Percentiles rank a stretch among this genome's conserved stretches.
These are phyloP conservation scores for Liparis tanakae DNA, from an alignment of 2,797 vertebrate genomes.

Conservation along the genomic window DNA sequence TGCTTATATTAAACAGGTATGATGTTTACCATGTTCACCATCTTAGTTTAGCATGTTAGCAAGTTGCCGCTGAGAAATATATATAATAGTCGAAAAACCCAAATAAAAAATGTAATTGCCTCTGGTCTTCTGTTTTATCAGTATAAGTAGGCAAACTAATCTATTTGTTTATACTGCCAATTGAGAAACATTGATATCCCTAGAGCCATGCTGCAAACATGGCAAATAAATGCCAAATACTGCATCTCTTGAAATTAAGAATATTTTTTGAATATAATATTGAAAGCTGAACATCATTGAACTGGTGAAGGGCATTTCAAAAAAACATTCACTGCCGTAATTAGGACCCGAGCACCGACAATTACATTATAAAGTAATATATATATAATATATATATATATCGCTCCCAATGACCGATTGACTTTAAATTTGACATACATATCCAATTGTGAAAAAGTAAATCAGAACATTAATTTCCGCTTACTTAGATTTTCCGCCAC, in stretches of 20 bases:
- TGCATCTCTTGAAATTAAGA: constrained; percentile 9
- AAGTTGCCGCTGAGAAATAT: not conserved
- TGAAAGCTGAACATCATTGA: not conserved
- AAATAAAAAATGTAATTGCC: not conserved
- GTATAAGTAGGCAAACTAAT: not conserved
- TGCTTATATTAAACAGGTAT: not conserved
- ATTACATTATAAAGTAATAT: too few relatives aligned
- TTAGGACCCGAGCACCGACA: too few relatives aligned
- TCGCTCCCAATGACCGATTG: too few relatives aligned
- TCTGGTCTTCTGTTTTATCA: not conserved
- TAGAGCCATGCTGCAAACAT: not conserved
- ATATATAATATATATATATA: too few relatives aligned
- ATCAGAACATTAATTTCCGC: too few relatives aligned
- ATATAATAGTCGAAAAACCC: not conserved
- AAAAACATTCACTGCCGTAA: not conserved
- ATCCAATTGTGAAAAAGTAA: too few relatives aligned
- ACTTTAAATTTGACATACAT: too few relatives aligned
- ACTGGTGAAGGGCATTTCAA: not conserved
- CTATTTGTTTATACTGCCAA: not conserved
- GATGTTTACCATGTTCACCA: not conserved
- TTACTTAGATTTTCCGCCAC: too few relatives aligned
- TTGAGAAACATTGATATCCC: constrained; percentile 2
- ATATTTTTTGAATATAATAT: not conserved
- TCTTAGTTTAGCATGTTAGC: not conserved
- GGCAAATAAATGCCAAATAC: constrained; percentile 2